Percentiles rank a stretch among this genome's conserved stretches.
Evolutionary conservation across 2,797 vertebrate species (phyloP).

Genomic region (Poeciliopsis gracilis): DNA sequence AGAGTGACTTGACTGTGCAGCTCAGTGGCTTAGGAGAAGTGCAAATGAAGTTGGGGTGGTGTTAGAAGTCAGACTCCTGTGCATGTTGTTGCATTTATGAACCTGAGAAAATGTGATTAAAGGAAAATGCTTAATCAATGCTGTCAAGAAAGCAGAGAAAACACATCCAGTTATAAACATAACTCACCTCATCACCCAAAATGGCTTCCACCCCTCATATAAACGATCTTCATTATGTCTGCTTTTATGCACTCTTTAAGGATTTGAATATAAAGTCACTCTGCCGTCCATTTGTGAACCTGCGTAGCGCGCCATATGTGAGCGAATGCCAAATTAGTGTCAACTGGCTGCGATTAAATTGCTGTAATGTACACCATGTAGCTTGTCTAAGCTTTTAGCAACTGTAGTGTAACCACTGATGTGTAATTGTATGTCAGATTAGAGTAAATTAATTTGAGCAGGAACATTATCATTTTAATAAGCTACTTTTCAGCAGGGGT

Average conservation of each 20-base stretch:
- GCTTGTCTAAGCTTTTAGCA: slow-evolving; percentile 39
- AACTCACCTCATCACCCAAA: neutral
- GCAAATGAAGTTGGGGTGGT: neutral
- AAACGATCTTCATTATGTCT: neutral
- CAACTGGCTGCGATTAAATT: slow-evolving; percentile 21
- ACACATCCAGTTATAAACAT: neutral
- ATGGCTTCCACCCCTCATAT: neutral
- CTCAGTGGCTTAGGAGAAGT: neutral
- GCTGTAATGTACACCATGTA: slow-evolving; percentile 11
- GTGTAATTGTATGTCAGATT: slow-evolving; percentile 15
- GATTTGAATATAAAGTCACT: neutral
- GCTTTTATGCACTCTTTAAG: neutral
- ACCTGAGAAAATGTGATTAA: neutral
- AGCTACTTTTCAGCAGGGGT: slow-evolving; percentile 22
- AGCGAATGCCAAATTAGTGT: neutral
- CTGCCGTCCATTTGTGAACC: neutral
- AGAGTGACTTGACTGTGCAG: neutral
- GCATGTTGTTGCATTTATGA: neutral
- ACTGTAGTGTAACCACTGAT: neutral
- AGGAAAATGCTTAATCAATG: neutral
- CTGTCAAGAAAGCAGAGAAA: neutral
- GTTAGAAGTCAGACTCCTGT: neutral
- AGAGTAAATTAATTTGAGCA: slow-evolving; percentile 32
- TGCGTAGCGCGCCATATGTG: neutral
- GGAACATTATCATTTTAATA: slow-evolving; percentile 4